Evolutionary conservation across 2,888 invertebrate species (phyloP).

Genomic region (Cremastinae sp.): DNA sequence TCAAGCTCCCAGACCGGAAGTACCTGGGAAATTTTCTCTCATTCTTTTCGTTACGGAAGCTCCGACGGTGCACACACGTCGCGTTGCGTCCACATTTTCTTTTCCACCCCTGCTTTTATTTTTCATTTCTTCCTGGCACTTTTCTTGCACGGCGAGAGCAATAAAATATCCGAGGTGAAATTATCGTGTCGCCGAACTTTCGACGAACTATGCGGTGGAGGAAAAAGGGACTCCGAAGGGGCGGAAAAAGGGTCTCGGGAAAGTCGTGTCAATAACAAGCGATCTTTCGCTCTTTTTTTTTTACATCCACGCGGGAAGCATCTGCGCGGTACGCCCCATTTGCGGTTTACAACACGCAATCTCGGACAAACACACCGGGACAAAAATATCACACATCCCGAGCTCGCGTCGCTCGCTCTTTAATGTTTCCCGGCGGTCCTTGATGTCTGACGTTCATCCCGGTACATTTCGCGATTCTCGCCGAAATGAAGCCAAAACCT

Average conservation of each 20-base stretch:
- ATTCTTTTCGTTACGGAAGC: conserved; percentile 7
- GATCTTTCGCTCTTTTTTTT: conserved; percentile 7
- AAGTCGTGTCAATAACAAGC: conserved; percentile 5
- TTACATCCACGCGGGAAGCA: conserved; percentile 21
- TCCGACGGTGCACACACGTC: conserved; percentile 5
- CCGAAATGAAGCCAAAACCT: too few relatives aligned
- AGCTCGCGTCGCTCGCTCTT: neutral
- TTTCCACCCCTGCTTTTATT: conserved; percentile 14
- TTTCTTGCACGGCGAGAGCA: conserved; percentile 10
- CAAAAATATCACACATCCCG: neutral
- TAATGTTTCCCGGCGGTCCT: conserved; percentile 3
- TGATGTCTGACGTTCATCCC: neutral
- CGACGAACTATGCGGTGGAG: neutral
- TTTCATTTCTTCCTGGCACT: neutral
- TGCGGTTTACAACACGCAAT: conserved; percentile 16
- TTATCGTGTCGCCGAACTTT: conserved; percentile 16
- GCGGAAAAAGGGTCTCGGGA: neutral
- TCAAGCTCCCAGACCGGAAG: conserved; percentile 34
- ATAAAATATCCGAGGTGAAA: conserved; percentile 1
- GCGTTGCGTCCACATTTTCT: conserved; percentile 33
- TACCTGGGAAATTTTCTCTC: conserved; percentile 22
- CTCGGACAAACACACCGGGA: neutral
- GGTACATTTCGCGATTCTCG: neutral
- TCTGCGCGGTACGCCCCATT: conserved; percentile 11
- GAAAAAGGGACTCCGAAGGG: neutral